phyloP scores from a whole-genome alignment of 2,797 vertebrate species.

The Chrysocyon brachyurus region DNA sequence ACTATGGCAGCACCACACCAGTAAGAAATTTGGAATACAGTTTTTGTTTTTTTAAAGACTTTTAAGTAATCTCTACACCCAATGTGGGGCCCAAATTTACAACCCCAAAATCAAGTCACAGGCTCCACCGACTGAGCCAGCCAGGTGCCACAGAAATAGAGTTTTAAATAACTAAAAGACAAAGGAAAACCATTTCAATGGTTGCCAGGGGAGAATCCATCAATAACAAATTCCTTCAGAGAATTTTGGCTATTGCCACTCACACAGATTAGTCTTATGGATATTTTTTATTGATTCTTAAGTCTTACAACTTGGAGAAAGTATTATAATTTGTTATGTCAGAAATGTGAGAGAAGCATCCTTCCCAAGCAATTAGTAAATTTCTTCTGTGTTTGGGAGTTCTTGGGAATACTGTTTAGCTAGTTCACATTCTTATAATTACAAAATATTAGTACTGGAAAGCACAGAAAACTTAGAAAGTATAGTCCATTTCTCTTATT shows the following conservation, averaged over 20 bases:
- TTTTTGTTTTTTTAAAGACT: neutral
- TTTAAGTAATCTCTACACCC: neutral
- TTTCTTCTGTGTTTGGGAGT: neutral
- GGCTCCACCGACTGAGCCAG: neutral
- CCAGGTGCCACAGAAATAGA: neutral
- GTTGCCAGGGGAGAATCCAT: neutral
- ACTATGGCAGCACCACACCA: accelerated
- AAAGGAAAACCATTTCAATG: neutral
- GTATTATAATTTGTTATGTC: neutral
- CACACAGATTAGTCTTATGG: neutral
- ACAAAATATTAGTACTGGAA: neutral
- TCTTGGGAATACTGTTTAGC: neutral
- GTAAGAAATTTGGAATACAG: neutral
- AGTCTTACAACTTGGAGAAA: neutral
- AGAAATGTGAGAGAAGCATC: neutral
- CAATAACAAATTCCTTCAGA: neutral
- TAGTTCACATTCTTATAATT: conserved; percentile 18
- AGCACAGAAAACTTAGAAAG: conserved; percentile 27
- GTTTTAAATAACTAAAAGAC: neutral
- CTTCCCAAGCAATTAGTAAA: neutral
- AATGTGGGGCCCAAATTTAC: neutral
- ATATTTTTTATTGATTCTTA: neutral
- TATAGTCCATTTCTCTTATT: neutral
- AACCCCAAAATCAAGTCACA: neutral
- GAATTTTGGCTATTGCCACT: neutral